A percentile compares a stretch with the other conserved stretches of the same genome.
These are phyloP conservation scores for Rhyzopertha dominica DNA, from an alignment of 1,140 invertebrate genomes.

Conservation along the genomic window DNA sequence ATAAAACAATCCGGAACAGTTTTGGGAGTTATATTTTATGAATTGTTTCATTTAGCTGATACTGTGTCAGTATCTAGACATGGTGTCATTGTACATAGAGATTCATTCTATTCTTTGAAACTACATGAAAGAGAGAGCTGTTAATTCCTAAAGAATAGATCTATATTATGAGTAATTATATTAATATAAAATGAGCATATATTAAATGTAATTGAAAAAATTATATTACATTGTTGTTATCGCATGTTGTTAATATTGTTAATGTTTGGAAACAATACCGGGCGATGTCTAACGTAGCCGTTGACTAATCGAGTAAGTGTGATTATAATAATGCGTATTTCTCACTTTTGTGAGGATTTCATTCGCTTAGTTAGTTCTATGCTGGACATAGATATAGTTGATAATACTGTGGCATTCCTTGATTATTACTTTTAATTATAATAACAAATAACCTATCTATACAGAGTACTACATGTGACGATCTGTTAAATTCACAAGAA, in stretches of 20 bases:
- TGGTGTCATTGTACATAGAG: no score
- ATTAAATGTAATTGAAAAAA: slow-evolving; percentile 39
- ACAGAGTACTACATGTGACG: no score
- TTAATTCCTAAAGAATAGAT: slow-evolving; percentile 39
- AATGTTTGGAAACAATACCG: slow-evolving; percentile 37
- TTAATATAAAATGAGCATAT: slow-evolving; percentile 32
- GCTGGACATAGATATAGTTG: slow-evolving; percentile 30
- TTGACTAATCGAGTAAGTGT: slow-evolving; percentile 28
- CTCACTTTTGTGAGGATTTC: not conserved
- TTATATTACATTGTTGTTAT: slow-evolving; percentile 46
- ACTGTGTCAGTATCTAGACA: no score
- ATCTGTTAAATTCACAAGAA: no score
- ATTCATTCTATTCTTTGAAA: slow-evolving; percentile 19
- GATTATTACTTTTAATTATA: no score
- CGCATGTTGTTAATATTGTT: slow-evolving; percentile 47
- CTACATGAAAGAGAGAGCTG: slow-evolving; percentile 26
- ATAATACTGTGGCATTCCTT: slow-evolving; percentile 25
- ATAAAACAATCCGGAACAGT: no score
- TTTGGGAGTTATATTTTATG: no score
- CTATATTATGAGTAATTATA: slow-evolving; percentile 27
- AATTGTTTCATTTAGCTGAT: no score
- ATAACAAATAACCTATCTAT: no score
- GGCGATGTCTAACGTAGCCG: slow-evolving; percentile 29
- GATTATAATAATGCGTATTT: slow-evolving; percentile 4
- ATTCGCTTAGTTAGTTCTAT: slow-evolving; percentile 19